These are phyloP conservation scores for Syndactyla subalaris DNA, from an alignment of 2,797 vertebrate genomes.

Conservation along the genomic window DNA sequence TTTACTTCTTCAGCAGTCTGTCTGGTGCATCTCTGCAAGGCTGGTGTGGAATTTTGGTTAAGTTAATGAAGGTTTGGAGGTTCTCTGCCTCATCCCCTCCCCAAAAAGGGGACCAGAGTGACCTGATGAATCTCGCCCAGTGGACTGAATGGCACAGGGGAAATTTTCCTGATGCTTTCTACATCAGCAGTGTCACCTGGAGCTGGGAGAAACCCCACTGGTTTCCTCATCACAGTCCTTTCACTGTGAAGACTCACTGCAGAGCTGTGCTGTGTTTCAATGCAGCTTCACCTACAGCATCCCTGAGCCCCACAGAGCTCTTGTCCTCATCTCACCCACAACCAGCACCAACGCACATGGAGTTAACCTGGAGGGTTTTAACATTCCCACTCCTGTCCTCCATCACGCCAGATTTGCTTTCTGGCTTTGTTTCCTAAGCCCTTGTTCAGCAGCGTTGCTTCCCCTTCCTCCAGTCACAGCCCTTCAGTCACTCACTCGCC, in stretches of 20 bases:
- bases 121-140: neutral
- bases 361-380: neutral
- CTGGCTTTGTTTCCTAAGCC: neutral
- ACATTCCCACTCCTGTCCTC: neutral
- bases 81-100: neutral
- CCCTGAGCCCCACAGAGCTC: neutral
- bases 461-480: neutral
- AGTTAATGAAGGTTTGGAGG: neutral
- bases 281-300: neutral
- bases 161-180: neutral
- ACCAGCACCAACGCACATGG: neutral
- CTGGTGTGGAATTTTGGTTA: neutral
- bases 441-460: neutral
- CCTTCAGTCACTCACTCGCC: neutral
- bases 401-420: neutral
- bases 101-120: neutral
- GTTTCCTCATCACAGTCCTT: neutral
- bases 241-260: neutral
- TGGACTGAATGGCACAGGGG: neutral
- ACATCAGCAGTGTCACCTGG: neutral
- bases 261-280: neutral
- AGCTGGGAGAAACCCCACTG: neutral
- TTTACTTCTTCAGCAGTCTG: neutral
- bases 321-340: neutral
- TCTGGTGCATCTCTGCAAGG: neutral